Evolutionary conservation across 2,888 invertebrate genomes (phyloP), one percentile per base, ranked within the genome.

Genomic region (Epirrita christyi): DNA sequence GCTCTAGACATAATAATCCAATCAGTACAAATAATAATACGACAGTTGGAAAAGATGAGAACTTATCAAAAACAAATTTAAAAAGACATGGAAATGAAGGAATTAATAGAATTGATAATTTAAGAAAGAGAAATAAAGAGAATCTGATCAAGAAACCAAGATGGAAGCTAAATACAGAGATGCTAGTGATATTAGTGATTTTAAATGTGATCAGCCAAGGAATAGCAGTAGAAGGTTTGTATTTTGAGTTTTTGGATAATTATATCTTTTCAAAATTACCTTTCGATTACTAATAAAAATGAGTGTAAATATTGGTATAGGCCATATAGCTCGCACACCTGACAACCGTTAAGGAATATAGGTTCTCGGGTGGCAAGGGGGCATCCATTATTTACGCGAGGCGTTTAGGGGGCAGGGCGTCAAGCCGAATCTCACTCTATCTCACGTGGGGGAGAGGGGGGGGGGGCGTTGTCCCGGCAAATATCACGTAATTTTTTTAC

Each of bases 111-210:
- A 32, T 2, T 21, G 21, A 32, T 32, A 40, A 2, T 40, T 14
- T 15, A 15, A 40, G 14, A 14, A 40, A 15, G 14, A 34, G 8
- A 5, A 37, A 32, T 21, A 38, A 41, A 45, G 45, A 49, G n/a
- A 48, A 53, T 13, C 27, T 8, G 15, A 55, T 10, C 53, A 52
- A 46, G 36, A 67, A 63, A 15, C 48, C 76, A 78, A 85, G 66
- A 86, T 86, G 86, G 88, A 81, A 78, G 68, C 49, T 81, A 48
- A 75, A 74, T 46, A 68, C 77, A 6, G 68, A 69, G 28, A 65
- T 87, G 34, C 55, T 91, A 36, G 75, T 88, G 13, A 82, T 86
- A 55, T 61, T 92, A 32, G 75, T 90, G 53, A 76, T 90, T 67
- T 70, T 90, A 37, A 88, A 89, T 68, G 72, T 87, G 0, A 72